phyloP scores from a whole-genome alignment of 2,113 vertebrate genomes.

The Prionailurus viverrinus region DNA sequence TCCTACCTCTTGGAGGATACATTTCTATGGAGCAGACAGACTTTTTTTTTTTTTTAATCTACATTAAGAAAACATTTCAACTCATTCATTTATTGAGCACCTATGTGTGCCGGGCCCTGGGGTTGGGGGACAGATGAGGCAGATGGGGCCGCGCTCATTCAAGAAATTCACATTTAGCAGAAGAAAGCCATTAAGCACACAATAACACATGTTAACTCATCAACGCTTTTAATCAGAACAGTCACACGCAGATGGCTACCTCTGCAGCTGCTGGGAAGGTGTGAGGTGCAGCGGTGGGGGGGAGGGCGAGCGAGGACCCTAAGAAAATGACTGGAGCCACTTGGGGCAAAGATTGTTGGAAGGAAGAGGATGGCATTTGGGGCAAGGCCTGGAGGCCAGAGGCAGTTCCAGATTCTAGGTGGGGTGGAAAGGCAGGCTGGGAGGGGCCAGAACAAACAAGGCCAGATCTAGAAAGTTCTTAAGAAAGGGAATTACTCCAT shows the following conservation, averaged over 20 bases:
- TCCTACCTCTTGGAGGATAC: neutral
- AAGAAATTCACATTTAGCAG: neutral
- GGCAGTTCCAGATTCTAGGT: neutral
- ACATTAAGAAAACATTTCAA: neutral
- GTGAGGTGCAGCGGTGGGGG: neutral
- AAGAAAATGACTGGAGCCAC: neutral
- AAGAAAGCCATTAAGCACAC: neutral
- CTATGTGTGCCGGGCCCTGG: neutral
- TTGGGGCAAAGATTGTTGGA: no score
- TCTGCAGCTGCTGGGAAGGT: neutral
- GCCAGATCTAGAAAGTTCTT: neutral
- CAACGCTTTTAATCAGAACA: neutral
- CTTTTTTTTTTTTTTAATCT: neutral
- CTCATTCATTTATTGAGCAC: neutral
- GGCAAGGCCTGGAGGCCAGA: neutral
- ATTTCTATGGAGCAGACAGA: neutral
- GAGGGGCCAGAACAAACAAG: neutral
- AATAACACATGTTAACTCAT: neutral
- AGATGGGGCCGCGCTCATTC: neutral
- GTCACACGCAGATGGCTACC: neutral
- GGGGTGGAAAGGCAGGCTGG: neutral
- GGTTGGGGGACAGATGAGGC: neutral
- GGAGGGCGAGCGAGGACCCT: neutral
- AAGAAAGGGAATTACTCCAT: neutral
- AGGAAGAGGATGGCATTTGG: neutral